Percentiles rank a stretch among this genome's conserved stretches.
These are phyloP conservation scores for Pterostichus madidus DNA, from an alignment of 2,888 invertebrate genomes.

Conservation along the genomic window DNA sequence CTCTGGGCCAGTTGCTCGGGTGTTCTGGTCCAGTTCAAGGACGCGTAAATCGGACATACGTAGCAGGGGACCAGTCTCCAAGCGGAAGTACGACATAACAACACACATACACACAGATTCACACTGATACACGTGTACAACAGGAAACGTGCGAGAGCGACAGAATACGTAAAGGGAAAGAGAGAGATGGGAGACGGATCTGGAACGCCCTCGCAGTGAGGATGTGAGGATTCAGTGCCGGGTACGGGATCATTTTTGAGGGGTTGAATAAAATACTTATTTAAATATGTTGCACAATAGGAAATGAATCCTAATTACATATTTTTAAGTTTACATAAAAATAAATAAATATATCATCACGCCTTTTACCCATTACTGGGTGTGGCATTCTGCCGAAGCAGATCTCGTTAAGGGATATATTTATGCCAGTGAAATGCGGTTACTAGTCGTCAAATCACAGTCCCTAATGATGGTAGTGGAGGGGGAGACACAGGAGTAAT, in stretches of 20 bases:
- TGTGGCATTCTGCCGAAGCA: no score
- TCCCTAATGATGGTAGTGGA: no score
- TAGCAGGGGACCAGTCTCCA: conserved; percentile 15
- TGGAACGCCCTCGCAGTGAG: conserved; percentile 14
- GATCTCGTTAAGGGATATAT: no score
- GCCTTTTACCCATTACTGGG: no score
- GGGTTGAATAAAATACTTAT: no score
- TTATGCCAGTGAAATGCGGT: no score
- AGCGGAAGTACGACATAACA: conserved; percentile 35
- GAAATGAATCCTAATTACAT: no score
- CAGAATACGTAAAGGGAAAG: conserved; percentile 6
- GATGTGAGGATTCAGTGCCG: conserved; percentile 13
- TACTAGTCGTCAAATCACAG: no score
- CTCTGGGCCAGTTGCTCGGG: neutral
- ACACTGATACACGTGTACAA: conserved; percentile 1
- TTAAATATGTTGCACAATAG: no score
- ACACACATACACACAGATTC: conserved; percentile 18
- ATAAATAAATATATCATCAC: no score
- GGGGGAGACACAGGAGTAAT: no score
- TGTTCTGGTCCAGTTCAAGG: conserved; percentile 33
- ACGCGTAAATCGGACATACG: neutral
- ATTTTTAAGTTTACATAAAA: no score
- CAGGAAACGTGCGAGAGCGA: neutral
- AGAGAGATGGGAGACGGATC: conserved; percentile 25
- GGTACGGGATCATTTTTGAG: neutral